A percentile compares a stretch with the other conserved stretches of the same genome.
These are phyloP conservation scores for Hypercompe scribonia DNA, from an alignment of 2,888 invertebrate species.

Conservation along the genomic window DNA sequence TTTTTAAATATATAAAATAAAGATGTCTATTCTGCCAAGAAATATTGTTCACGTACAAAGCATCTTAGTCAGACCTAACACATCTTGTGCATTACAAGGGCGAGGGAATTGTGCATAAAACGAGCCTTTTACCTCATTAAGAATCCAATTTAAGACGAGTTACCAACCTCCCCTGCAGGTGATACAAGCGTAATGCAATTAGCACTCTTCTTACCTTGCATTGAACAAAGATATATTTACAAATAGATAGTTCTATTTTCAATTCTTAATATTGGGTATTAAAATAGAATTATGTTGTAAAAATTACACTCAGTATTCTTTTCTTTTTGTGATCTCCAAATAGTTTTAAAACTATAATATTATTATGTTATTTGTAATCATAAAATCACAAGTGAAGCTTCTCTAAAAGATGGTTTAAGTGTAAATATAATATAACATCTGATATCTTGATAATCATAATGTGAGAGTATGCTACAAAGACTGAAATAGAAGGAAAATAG, in stretches of 20 bases:
- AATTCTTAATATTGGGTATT: too few species aligned
- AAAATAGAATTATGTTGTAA: too few species aligned
- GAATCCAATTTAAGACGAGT: slow-evolving; percentile 79
- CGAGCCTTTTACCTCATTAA: slow-evolving; percentile 80
- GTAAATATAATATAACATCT: not conserved
- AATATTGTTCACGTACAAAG: slow-evolving; percentile 10
- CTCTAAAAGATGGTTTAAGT: not conserved
- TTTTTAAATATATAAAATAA: too few species aligned
- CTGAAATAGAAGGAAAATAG: slow-evolving; percentile 15
- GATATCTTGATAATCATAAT: slow-evolving; percentile 4
- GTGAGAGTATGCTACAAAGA: slow-evolving; percentile 20
- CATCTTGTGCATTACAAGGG: slow-evolving; percentile 58
- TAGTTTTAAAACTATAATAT: too few species aligned
- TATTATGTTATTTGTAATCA: too few species aligned
- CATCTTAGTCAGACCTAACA: slow-evolving; percentile 21
- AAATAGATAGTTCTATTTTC: slow-evolving; percentile 16
- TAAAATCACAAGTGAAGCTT: too few species aligned
- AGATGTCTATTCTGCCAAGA: not conserved
- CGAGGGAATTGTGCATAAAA: slow-evolving; percentile 72
- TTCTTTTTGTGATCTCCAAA: too few species aligned
- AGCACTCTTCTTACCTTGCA: slow-evolving; percentile 60
- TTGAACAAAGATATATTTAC: slow-evolving; percentile 17
- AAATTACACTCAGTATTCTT: too few species aligned
- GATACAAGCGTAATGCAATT: slow-evolving; percentile 83
- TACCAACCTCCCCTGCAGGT: slow-evolving; percentile 75